Conservation (phyloP, 2,888 invertebrate species). For the Ctena decussata region DNA sequence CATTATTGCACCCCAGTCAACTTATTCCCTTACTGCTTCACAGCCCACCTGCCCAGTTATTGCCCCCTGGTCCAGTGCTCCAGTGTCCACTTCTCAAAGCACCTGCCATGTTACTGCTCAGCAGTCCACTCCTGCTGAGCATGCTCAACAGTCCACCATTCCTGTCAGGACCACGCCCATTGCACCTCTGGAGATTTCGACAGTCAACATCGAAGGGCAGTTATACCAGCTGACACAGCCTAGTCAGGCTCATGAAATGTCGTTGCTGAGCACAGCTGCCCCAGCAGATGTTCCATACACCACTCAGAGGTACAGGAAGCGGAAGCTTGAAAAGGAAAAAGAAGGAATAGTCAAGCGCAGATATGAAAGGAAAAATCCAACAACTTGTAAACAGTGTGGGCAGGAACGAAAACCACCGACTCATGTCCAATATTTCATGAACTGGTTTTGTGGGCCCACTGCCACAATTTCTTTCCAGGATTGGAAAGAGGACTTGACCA, state of each 20-base stretch:
- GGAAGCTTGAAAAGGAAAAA: conserved; percentile 8
- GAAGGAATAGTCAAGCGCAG: background rate
- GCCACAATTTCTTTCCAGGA: background rate
- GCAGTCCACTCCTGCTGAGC: conserved; percentile 3
- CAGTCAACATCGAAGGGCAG: background rate
- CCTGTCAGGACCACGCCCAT: background rate
- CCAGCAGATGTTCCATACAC: conserved; percentile 7
- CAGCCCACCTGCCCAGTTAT: background rate
- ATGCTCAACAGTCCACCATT: background rate
- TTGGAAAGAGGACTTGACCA: background rate
- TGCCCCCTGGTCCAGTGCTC: background rate
- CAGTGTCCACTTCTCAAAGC: background rate
- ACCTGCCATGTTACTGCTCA: background rate
- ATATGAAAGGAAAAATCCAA: background rate
- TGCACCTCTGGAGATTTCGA: background rate
- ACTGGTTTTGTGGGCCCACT: background rate
- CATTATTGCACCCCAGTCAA: background rate
- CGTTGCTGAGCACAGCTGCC: background rate
- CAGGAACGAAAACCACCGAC: background rate
- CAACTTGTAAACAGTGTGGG: background rate
- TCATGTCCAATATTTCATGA: conserved; percentile 2
- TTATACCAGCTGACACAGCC: background rate
- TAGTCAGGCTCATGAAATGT: background rate
- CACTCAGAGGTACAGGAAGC: background rate
- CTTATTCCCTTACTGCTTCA: background rate